phyloP scores from a whole-genome alignment of 2,797 vertebrate genomes.

The Cyclura pinguis region DNA sequence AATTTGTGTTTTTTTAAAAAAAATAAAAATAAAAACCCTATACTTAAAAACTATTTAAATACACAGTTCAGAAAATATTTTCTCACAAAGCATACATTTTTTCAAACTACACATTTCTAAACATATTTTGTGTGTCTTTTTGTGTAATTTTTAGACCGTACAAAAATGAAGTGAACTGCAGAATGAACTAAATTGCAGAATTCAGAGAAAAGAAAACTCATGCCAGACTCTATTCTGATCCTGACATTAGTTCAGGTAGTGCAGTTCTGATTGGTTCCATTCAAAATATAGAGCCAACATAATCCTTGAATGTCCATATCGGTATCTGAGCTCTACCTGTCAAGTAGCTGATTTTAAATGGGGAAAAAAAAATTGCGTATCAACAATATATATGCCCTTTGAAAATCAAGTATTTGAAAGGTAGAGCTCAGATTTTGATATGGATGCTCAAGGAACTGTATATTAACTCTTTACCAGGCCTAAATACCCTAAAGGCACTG shows the following conservation, averaged over 20 bases:
- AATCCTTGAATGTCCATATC: background rate
- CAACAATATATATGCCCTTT: background rate
- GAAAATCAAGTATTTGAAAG: background rate
- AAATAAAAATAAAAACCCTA: background rate
- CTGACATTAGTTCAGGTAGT: background rate
- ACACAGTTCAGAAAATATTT: background rate
- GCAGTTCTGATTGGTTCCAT: background rate
- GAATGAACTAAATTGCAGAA: background rate
- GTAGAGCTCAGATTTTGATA: background rate
- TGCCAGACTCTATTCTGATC: background rate
- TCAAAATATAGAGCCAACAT: background rate
- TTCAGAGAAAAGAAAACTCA: background rate
- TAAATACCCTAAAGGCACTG: no score
- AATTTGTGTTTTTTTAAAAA: background rate
- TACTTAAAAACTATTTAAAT: background rate
- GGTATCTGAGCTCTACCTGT: background rate
- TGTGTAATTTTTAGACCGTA: no score
- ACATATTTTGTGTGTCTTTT: background rate
- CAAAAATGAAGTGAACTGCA: background rate
- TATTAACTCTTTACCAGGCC: no score
- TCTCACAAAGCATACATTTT: background rate
- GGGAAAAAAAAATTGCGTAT: no score
- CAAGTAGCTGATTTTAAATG: background rate
- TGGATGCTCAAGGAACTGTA: background rate
- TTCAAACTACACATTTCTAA: constrained; percentile 9